Percentiles rank a stretch among this genome's conserved stretches.
These are phyloP conservation scores for Patagioenas fasciata DNA, from an alignment of 2,113 vertebrate genomes.

Conservation along the genomic window DNA sequence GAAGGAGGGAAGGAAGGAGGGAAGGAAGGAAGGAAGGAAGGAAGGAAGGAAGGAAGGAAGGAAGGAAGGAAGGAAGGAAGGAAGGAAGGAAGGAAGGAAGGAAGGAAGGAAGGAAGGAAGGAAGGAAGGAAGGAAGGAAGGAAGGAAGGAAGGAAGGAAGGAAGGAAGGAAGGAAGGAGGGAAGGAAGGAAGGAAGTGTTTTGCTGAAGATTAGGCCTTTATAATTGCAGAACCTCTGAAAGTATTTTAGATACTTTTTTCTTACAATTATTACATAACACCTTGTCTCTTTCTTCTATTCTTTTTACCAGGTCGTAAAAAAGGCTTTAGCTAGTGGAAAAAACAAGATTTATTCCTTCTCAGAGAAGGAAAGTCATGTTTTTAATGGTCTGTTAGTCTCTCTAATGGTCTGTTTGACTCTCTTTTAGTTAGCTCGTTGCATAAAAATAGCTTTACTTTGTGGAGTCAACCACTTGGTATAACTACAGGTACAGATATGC, in stretches of 20 bases:
- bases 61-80: not conserved
- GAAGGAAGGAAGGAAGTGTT: not conserved
- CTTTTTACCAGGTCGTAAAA: not conserved
- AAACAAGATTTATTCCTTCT: fast-evolving
- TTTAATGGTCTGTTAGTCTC: not conserved
- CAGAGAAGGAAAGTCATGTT: not conserved
- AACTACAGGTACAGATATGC: fast-evolving
- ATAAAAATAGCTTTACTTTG: not conserved
- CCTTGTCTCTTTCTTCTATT: not conserved
- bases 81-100: not conserved
- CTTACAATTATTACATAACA: not conserved
- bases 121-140: too few species aligned
- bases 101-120: too few species aligned
- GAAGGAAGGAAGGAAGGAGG: too few species aligned
- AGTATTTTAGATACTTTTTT: not conserved
- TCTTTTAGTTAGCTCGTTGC: not conserved
- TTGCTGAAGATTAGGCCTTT: not conserved
- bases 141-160: too few species aligned
- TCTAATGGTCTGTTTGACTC: too few species aligned
- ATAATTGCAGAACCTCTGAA: not conserved
- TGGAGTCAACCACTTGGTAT: not conserved
- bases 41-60: not conserved
- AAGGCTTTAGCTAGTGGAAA: not conserved
- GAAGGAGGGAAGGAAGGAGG: not conserved
- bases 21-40: too few species aligned